These are phyloP conservation scores for Melinopterus prodromus DNA, from an alignment of 2,888 invertebrate genomes.

Conservation along the genomic window DNA sequence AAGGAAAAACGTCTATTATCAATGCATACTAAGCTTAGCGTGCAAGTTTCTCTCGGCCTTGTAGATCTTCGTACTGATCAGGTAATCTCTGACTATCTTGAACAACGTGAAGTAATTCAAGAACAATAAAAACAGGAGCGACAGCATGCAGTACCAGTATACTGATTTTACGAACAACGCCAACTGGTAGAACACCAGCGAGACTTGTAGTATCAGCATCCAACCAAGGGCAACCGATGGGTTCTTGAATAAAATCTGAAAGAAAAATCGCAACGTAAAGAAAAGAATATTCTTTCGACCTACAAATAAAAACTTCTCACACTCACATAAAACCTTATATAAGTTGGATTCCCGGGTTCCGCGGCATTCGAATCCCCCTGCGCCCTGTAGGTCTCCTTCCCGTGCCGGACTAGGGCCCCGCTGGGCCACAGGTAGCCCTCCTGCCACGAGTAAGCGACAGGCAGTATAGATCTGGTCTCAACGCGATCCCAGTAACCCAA, in stretches of 20 bases:
- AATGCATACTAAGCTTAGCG: constrained; percentile 59
- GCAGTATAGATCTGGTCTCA: constrained; percentile 59
- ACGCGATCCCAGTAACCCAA: constrained; percentile 77
- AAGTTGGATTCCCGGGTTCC: constrained; percentile 83
- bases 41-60: constrained; percentile 75
- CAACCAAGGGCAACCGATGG: constrained; percentile 81
- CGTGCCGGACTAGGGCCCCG: constrained; percentile 77
- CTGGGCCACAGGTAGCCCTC: constrained; percentile 74
- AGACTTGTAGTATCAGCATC: constrained; percentile 75
- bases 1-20: neutral
- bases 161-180: constrained; percentile 79
- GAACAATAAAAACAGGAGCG: constrained; percentile 84
- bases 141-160: constrained; percentile 92
- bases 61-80: constrained; percentile 86
- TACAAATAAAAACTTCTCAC: constrained; percentile 23
- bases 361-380: constrained; percentile 85
- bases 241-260: constrained; percentile 86
- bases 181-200: constrained; percentile 79
- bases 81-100: constrained; percentile 85
- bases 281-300: constrained; percentile 26
- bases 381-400: constrained; percentile 78
- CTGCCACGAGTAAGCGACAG: constrained; percentile 63
- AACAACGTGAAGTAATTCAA: constrained; percentile 93
- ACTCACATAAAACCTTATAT: constrained; percentile 89
- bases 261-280: constrained; percentile 47